These are phyloP conservation scores for Pterocles burchelli DNA, from an alignment of 2,113 vertebrate genomes.

Conservation along the genomic window DNA sequence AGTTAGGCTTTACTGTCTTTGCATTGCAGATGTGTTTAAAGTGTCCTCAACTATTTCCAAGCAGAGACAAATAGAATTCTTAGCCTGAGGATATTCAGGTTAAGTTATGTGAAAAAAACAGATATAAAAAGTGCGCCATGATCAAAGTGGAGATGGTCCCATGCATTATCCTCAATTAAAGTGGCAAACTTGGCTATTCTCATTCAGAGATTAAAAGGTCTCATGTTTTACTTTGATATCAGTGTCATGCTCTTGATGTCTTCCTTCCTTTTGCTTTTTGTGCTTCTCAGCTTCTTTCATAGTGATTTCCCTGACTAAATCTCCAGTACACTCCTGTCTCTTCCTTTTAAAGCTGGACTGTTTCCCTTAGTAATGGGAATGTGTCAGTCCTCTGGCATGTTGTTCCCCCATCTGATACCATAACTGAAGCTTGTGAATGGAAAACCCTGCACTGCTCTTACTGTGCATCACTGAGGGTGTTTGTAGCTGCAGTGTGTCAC, in stretches of 20 bases:
- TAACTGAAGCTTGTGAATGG: neutral
- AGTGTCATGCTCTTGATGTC: neutral
- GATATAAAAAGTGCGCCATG: neutral
- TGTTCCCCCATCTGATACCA: fast-evolving
- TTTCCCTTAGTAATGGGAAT: neutral
- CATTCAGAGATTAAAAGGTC: neutral
- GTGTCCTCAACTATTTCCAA: neutral
- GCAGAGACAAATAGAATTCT: neutral
- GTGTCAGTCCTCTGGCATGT: neutral
- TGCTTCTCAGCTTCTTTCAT: neutral
- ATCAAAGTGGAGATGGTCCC: neutral
- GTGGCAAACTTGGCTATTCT: neutral
- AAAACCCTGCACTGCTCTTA: neutral
- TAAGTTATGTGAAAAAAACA: neutral
- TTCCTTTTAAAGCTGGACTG: neutral
- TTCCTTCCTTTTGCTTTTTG: neutral
- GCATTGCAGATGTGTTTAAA: neutral
- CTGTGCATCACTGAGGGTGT: neutral
- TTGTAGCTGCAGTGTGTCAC: neutral
- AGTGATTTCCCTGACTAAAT: neutral
- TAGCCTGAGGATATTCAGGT: neutral
- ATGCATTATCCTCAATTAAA: neutral
- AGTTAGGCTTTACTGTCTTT: neutral
- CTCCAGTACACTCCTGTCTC: neutral
- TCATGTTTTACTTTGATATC: neutral